Evolutionary conservation across 1,140 invertebrate species (phyloP).

Genomic region (Caerostris darwini): DNA sequence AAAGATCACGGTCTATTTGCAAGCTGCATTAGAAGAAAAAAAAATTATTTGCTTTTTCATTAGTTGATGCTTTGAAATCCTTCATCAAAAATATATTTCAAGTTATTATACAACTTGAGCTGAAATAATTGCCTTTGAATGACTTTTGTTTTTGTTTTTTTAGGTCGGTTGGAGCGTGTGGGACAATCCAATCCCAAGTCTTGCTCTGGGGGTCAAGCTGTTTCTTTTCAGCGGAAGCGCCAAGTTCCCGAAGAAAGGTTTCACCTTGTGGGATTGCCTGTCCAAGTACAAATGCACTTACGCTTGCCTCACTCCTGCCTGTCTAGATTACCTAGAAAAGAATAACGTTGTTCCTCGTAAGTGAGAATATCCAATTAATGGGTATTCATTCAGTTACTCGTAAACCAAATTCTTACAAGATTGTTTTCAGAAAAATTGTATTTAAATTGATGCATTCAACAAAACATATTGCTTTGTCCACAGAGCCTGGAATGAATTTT

Average conservation of each 20-base stretch:
- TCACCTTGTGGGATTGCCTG: slow-evolving; percentile 39
- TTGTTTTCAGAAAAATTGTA: background rate
- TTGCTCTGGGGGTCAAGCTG: slow-evolving; percentile 10
- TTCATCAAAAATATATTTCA: too few relatives aligned
- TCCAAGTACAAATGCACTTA: slow-evolving; percentile 8
- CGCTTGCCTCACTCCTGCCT: background rate
- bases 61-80: too few relatives aligned
- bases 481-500: slow-evolving; percentile 11
- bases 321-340: slow-evolving; percentile 14
- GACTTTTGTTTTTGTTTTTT: too few relatives aligned
- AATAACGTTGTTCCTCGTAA: background rate
- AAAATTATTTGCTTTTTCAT: too few relatives aligned
- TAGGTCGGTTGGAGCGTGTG: slow-evolving; percentile 60
- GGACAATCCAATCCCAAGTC: background rate
- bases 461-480: background rate
- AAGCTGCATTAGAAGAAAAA: too few relatives aligned
- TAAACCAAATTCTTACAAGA: background rate
- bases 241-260: background rate
- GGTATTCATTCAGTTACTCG: background rate
- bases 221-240: slow-evolving; percentile 28
- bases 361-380: background rate
- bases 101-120: too few relatives aligned
- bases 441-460: background rate
- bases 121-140: too few relatives aligned
- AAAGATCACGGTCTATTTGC: too few relatives aligned